These are phyloP conservation scores for Drosophila baimaii DNA, from an alignment of 1,140 invertebrate species.

Conservation along the genomic window DNA sequence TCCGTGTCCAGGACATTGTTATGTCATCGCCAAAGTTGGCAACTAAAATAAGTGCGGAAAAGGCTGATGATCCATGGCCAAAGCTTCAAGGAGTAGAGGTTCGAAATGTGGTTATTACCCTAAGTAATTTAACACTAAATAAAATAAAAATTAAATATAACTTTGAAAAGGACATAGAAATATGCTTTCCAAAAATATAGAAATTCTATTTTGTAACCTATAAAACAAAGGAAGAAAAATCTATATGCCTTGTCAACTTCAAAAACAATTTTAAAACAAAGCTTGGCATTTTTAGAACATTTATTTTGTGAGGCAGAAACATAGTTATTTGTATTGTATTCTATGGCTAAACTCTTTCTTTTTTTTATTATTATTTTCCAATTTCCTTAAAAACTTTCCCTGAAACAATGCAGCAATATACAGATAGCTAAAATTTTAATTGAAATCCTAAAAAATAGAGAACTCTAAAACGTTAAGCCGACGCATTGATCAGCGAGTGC, in stretches of 20 bases:
- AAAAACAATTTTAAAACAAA: not conserved
- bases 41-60: not conserved
- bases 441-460: slow-evolving; percentile 4
- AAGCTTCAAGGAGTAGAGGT: not conserved
- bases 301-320: not conserved
- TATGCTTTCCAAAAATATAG: not conserved
- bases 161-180: too few species aligned
- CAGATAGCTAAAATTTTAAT: not conserved
- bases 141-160: too few species aligned
- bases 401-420: not conserved
- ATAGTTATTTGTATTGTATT: not conserved
- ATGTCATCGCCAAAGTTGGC: slow-evolving; percentile 25
- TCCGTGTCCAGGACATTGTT: slow-evolving; percentile 41
- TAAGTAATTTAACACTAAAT: too few species aligned
- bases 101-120: too few species aligned
- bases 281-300: not conserved
- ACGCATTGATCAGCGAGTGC: not conserved
- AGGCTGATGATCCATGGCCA: not conserved
- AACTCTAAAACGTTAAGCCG: slow-evolving; percentile 2
- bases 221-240: not conserved
- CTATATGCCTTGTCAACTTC: not conserved
- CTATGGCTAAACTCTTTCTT: not conserved
- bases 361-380: not conserved
- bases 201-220: too few species aligned
- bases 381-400: not conserved